Evolutionary conservation across 2,113 vertebrate genomes (phyloP).

Genomic region (Morone saxatilis): DNA sequence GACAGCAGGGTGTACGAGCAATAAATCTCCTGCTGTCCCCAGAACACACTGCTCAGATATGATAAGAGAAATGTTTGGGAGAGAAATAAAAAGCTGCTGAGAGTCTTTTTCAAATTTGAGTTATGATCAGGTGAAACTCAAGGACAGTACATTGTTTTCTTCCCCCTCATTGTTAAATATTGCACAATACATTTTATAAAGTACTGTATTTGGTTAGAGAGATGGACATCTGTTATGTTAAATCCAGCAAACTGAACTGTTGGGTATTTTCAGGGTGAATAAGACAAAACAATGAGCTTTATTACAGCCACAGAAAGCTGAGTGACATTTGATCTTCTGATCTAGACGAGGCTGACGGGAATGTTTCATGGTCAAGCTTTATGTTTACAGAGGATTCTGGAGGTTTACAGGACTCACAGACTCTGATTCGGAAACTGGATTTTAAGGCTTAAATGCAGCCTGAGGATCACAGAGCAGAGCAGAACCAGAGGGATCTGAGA

Average conservation of each 20-base stretch:
- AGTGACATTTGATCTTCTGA: not conserved
- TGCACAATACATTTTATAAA: too few relatives aligned
- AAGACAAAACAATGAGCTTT: not conserved
- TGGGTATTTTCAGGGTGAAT: not conserved
- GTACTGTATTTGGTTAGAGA: too few relatives aligned
- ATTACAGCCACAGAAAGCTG: not conserved
- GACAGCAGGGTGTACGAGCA: not conserved
- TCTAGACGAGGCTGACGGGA: not conserved
- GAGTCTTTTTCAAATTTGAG: not conserved
- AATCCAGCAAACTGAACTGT: too few relatives aligned
- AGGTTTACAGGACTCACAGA: not conserved
- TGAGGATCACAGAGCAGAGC: not conserved
- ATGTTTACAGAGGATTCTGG: not conserved
- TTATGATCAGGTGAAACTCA: slow-evolving; percentile 2
- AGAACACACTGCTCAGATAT: not conserved
- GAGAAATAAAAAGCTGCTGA: not conserved
- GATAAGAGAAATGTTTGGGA: not conserved
- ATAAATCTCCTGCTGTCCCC: not conserved
- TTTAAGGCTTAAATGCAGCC: not conserved
- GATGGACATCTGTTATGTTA: too few relatives aligned
- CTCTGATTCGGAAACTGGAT: not conserved
- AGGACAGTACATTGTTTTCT: not conserved
- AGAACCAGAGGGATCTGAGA: not conserved
- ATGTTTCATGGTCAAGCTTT: not conserved
- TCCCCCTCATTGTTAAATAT: not conserved